phyloP scores from a whole-genome alignment of 2,888 invertebrate genomes.

The Penaeus monodon region DNA sequence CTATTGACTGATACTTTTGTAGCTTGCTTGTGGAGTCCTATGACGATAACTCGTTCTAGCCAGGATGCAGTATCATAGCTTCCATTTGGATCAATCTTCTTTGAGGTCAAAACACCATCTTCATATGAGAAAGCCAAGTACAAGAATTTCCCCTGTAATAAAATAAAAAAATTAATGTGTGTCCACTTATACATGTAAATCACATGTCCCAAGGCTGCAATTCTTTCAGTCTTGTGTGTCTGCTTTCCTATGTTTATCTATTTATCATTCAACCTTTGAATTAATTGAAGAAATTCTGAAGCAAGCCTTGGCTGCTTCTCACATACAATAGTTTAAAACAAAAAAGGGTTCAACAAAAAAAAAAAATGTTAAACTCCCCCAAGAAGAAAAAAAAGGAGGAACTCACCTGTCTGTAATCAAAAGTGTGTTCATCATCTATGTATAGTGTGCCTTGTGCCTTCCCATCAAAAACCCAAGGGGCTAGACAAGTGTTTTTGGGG shows the following conservation, averaged over 20 bases:
- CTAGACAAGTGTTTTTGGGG: constrained; percentile 93
- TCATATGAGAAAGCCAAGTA: constrained; percentile 75
- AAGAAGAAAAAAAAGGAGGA: background rate
- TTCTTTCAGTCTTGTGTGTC: too few species aligned
- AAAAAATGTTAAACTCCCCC: too few species aligned
- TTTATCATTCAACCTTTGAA: too few species aligned
- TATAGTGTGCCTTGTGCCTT: constrained; percentile 85
- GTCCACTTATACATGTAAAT: too few species aligned
- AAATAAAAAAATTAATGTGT: background rate
- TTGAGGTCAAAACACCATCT: constrained; percentile 45
- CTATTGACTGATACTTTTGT: constrained; percentile 77
- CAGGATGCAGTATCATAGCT: constrained; percentile 84
- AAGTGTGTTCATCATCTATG: constrained; percentile 93
- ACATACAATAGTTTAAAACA: too few species aligned
- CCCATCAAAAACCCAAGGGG: constrained; percentile 78
- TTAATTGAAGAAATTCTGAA: too few species aligned
- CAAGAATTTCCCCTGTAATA: constrained; percentile 76
- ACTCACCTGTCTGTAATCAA: constrained; percentile 77
- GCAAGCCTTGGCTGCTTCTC: too few species aligned
- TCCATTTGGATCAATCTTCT: constrained; percentile 75
- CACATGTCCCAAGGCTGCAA: too few species aligned
- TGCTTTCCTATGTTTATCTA: too few species aligned
- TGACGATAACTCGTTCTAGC: constrained; percentile 89
- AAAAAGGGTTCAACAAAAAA: too few species aligned
- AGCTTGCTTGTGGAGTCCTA: constrained; percentile 81